Evolutionary conservation across 2,797 vertebrate species (phyloP), one percentile per base, ranked within the genome.

Genomic region (Tachyglossus aculeatus): DNA sequence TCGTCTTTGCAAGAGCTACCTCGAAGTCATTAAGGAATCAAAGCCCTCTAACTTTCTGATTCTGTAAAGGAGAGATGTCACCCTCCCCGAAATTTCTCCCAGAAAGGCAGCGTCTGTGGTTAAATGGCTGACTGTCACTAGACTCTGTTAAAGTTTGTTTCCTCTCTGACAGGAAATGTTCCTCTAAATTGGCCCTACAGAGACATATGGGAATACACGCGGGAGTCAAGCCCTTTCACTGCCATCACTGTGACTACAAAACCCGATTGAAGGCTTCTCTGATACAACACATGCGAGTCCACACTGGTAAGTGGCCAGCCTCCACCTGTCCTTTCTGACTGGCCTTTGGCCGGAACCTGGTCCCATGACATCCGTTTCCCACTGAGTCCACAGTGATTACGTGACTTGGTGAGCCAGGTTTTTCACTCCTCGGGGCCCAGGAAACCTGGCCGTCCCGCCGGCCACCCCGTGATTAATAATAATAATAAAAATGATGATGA

Each of bases 211-310:
- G 92, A 29, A 65, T 88, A 2, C 90, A 81, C 47, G 79, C 80
- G 57, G 93, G 81, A 32, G 84, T 89, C n/a, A 94, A 91, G 81
- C 89, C 91, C 0, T 92, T 88, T 79, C 73, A 57, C 16, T 94
- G 92, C 79, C 88, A 85, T 9, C 71, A 68, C 58, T 94, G 89
- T 10, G 3, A 86, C 2, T 90, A 90, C 50, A 67, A 89, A 78
- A 92, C 88, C 71, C 80, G 88, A 13, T 90, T 94, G 25, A 91
- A 93, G 87, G 88, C 90, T 22, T 94, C 91, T 1, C 86, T 95
- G 29, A 77, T 74, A 39, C 86, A 94, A 34, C 92, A 90, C 77
- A 56, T 92, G 47, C 86, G 91, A 7, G 84, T 90, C 5, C 88
- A 92, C 67, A 89, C 91, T 80, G 90, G 91, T 94, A 52, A 66